A percentile compares a stretch with the other conserved stretches of the same genome.
These are phyloP conservation scores for Odontomyia ornata DNA, from an alignment of 2,888 invertebrate genomes.

Conservation along the genomic window DNA sequence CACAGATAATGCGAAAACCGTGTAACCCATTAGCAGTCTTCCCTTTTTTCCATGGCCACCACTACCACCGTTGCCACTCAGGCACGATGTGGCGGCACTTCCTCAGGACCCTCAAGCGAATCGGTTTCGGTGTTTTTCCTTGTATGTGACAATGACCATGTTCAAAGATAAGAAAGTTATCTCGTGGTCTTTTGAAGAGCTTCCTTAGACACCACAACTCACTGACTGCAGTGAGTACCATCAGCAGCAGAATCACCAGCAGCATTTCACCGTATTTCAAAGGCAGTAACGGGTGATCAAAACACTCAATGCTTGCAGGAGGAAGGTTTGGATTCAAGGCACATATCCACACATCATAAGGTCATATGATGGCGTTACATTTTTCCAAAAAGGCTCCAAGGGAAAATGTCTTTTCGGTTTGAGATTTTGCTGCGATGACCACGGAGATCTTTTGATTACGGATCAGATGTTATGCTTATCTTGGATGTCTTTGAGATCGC, in stretches of 20 bases:
- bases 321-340: neutral
- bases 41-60: slow-evolving; percentile 5
- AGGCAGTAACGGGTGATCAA: too few relatives aligned
- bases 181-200: slow-evolving; percentile 2
- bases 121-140: neutral
- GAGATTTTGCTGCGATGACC: neutral
- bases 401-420: neutral
- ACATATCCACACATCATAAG: neutral
- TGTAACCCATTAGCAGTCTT: slow-evolving; percentile 45
- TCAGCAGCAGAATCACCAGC: too few relatives aligned
- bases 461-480: neutral
- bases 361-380: neutral
- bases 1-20: slow-evolving; percentile 44
- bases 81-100: neutral
- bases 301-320: neutral
- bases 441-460: neutral
- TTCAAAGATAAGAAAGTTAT: slow-evolving; percentile 39
- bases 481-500: neutral
- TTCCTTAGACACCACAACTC: slow-evolving; percentile 17
- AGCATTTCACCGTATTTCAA: too few relatives aligned
- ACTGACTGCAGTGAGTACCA: neutral
- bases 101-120: slow-evolving; percentile 32
- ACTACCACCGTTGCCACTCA: too few relatives aligned
- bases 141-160: slow-evolving; percentile 43
- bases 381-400: neutral